Conservation (phyloP, 2,888 invertebrate genomes). For the Mactromeris polynyma region DNA sequence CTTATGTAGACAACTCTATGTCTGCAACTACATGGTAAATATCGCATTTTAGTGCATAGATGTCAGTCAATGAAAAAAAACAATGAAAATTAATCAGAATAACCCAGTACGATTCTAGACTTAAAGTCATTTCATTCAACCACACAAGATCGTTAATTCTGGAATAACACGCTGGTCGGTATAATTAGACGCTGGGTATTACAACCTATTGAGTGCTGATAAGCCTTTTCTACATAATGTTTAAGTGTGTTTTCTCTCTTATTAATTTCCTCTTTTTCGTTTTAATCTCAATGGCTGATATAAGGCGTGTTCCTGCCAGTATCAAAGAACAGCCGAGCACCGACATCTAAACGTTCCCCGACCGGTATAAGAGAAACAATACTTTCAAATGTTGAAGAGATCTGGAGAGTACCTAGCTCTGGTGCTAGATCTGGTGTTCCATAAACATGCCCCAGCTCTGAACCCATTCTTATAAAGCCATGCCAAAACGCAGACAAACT, state of each 20-base stretch:
- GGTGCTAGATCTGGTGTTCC: background rate
- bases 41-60: background rate
- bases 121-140: background rate
- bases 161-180: constrained; percentile 9
- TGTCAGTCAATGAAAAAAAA: constrained; percentile 18
- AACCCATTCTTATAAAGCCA: too few relatives aligned
- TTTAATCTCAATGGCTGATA: constrained; percentile 9
- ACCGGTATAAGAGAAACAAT: background rate
- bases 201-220: constrained; percentile 10
- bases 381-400: background rate
- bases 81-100: constrained; percentile 18
- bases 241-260: background rate
- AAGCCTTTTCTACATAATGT: constrained; percentile 5
- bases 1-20: background rate
- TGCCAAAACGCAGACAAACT: too few relatives aligned
- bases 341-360: background rate
- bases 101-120: background rate
- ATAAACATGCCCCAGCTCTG: too few relatives aligned
- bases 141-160: background rate
- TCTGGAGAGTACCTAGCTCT: background rate
- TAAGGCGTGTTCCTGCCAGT: constrained; percentile 5
- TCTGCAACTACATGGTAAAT: background rate
- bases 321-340: background rate
- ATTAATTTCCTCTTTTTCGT: constrained; percentile 14
- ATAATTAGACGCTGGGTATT: background rate